These are phyloP conservation scores for Sisor rabdophorus DNA, from an alignment of 2,113 vertebrate genomes.

Conservation along the genomic window DNA sequence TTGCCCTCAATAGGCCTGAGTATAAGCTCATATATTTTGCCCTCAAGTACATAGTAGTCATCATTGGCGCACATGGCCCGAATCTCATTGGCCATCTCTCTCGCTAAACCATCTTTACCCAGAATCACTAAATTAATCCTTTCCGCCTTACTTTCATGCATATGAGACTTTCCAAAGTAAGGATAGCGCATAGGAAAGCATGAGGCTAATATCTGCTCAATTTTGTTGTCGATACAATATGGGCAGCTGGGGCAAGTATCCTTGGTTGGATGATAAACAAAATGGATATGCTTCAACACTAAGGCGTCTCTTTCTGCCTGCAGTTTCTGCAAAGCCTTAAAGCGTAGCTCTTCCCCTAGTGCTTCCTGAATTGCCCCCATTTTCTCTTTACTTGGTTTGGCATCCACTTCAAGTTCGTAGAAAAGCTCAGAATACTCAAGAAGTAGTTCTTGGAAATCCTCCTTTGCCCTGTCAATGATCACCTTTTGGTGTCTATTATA, in stretches of 20 bases:
- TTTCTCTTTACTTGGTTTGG: constrained; percentile 98
- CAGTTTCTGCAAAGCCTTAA: constrained; percentile 89
- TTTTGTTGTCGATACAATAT: constrained; percentile 81
- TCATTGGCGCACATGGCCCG: constrained; percentile 92
- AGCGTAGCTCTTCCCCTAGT: constrained; percentile 88
- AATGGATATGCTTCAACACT: constrained; percentile 95
- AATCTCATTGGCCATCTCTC: constrained; percentile 95
- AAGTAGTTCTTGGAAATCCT: constrained; percentile 94
- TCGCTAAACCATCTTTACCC: constrained; percentile 91
- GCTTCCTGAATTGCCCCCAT: constrained; percentile 98
- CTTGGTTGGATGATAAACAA: constrained; percentile 95
- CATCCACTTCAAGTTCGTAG: constrained; percentile 94
- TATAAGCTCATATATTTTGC: constrained; percentile 92
- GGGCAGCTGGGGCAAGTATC: constrained; percentile 90
- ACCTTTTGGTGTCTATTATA: constrained; percentile 93
- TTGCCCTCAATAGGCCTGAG: constrained; percentile 94
- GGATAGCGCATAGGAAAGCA: constrained; percentile 77
- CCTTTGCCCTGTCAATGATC: constrained; percentile 93
- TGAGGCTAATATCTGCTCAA: constrained; percentile 82
- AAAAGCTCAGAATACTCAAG: constrained; percentile 96
- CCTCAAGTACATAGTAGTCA: constrained; percentile 90
- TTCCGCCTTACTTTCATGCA: constrained; percentile 76
- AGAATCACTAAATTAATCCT: constrained; percentile 92
- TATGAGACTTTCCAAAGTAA: constrained; percentile 76
- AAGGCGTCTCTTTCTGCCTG: constrained; percentile 94